Evolutionary conservation across 1,140 invertebrate species (phyloP).

Genomic region (Mycetomoellerius zeteki): DNA sequence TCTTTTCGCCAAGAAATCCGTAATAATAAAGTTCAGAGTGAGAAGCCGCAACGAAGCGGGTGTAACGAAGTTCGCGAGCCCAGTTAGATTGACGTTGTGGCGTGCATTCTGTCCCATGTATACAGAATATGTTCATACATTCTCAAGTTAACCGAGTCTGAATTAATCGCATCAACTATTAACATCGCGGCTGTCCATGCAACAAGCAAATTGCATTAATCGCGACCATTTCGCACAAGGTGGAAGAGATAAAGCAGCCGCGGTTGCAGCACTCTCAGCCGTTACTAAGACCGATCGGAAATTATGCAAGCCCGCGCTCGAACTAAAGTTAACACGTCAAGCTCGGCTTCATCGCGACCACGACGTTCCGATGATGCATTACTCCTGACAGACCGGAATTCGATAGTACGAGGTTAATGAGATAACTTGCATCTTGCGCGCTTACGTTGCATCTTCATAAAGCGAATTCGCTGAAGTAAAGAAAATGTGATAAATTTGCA

Average conservation of each 20-base stretch:
- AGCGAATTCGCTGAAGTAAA: background rate
- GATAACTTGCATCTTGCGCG: slow-evolving; percentile 38
- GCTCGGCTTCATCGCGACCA: slow-evolving; percentile 35
- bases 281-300: slow-evolving; percentile 36
- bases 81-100: slow-evolving; percentile 1
- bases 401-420: slow-evolving; percentile 53
- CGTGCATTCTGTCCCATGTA: slow-evolving; percentile 8
- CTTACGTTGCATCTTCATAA: slow-evolving; percentile 2
- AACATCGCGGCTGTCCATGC: slow-evolving; percentile 50
- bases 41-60: background rate
- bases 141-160: slow-evolving; percentile 41
- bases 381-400: slow-evolving; percentile 47
- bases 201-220: slow-evolving; percentile 61
- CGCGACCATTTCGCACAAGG: background rate
- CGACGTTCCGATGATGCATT: slow-evolving; percentile 55
- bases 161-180: slow-evolving; percentile 70
- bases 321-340: slow-evolving; percentile 59
- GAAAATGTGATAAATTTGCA: slow-evolving; percentile 3
- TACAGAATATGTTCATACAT: slow-evolving; percentile 31
- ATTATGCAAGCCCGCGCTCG: slow-evolving; percentile 48
- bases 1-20: background rate
- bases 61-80: slow-evolving; percentile 23
- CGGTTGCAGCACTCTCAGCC: background rate
- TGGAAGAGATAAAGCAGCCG: slow-evolving; percentile 47
- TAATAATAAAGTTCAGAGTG: background rate